phyloP scores from a whole-genome alignment of 2,888 invertebrate species.

The Drymonia ruficornis region DNA sequence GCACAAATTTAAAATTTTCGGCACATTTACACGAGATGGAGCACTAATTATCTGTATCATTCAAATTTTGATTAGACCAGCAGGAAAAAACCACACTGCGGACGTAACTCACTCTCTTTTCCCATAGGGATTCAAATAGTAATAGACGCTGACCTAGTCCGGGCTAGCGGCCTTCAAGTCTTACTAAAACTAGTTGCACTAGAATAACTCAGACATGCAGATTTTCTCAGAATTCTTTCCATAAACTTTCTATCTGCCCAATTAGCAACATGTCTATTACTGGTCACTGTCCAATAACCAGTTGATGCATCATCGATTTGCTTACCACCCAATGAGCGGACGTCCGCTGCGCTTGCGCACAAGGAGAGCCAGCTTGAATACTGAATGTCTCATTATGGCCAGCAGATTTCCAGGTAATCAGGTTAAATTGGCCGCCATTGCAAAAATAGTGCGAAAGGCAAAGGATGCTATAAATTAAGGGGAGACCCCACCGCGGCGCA shows the following conservation, averaged over 20 bases:
- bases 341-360: conserved; percentile 23
- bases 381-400: conserved; percentile 13
- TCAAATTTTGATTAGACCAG: too few species aligned
- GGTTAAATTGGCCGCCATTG: neutral
- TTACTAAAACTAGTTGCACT: neutral
- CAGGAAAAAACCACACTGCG: too few species aligned
- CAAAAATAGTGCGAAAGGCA: neutral
- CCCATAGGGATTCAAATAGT: too few species aligned
- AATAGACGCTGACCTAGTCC: too few species aligned
- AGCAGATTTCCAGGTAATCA: conserved; percentile 7
- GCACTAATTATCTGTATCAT: too few species aligned
- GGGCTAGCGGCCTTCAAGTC: neutral
- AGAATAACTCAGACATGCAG: neutral
- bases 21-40: too few species aligned
- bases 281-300: neutral
- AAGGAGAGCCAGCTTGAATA: conserved; percentile 20
- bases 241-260: neutral
- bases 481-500: too few species aligned
- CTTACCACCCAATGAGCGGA: conserved; percentile 29
- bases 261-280: neutral
- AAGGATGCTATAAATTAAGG: neutral
- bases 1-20: too few species aligned
- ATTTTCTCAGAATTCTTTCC: neutral
- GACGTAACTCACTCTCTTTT: too few species aligned
- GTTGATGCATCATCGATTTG: neutral